These are phyloP conservation scores for Caranx ignobilis DNA, from an alignment of 2,113 vertebrate species.

Conservation along the genomic window DNA sequence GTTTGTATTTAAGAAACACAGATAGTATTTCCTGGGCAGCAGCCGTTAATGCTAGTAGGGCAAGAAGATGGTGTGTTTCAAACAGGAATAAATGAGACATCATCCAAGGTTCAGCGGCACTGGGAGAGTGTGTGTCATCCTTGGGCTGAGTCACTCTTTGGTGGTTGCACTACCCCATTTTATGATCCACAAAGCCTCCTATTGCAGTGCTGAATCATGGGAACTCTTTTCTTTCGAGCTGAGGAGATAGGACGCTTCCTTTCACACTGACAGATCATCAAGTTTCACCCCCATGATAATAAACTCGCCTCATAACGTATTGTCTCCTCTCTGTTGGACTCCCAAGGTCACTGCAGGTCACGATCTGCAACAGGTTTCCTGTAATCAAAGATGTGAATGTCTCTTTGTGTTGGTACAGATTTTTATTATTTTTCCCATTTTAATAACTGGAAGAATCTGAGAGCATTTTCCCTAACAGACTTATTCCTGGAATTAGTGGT, in stretches of 20 bases:
- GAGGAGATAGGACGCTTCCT: background rate
- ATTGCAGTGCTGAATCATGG: conserved; percentile 30
- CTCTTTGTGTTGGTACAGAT: background rate
- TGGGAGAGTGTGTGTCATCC: background rate
- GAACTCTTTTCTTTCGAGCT: background rate
- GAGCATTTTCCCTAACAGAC: background rate
- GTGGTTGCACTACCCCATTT: conserved; percentile 18
- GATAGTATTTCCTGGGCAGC: background rate
- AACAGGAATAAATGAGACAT: background rate
- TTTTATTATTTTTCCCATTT: background rate
- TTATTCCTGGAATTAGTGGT: background rate
- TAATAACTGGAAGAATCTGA: background rate
- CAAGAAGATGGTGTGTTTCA: background rate
- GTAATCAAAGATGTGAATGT: background rate
- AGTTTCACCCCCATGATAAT: background rate
- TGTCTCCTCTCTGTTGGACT: background rate
- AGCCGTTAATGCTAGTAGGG: background rate
- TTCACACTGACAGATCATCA: background rate
- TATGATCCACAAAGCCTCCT: background rate
- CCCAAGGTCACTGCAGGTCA: background rate
- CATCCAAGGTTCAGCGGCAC: background rate
- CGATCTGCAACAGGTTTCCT: conserved; percentile 4
- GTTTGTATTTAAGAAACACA: background rate
- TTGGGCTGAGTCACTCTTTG: conserved; percentile 16
- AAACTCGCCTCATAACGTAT: background rate